phyloP scores from a whole-genome alignment of 2,888 invertebrate genomes.

The Ophraella communa region DNA sequence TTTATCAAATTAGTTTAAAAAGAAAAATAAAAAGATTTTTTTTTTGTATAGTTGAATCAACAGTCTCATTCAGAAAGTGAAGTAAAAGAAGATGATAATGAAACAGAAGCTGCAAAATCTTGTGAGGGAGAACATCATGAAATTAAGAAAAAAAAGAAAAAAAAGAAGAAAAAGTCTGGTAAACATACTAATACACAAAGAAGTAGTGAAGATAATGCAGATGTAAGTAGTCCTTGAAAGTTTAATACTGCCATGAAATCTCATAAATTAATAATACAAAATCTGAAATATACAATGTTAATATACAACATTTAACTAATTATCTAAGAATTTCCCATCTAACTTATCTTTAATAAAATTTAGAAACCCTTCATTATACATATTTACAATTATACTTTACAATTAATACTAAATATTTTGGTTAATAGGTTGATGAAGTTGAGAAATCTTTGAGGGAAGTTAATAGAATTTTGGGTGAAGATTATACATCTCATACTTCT shows the following conservation, averaged over 20 bases:
- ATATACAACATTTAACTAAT: not conserved
- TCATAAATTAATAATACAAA: constrained; percentile 23
- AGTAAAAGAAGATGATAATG: constrained; percentile 72
- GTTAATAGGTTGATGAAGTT: constrained; percentile 67
- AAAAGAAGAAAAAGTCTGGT: constrained; percentile 69
- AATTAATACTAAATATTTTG: no score
- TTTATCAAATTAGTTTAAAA: not conserved
- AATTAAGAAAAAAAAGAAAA: constrained; percentile 64
- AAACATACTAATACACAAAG: constrained; percentile 62
- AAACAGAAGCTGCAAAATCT: constrained; percentile 67
- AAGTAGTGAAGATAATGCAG: constrained; percentile 71
- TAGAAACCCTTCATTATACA: no score
- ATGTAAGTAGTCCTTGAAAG: no score
- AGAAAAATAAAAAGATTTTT: constrained; percentile 1
- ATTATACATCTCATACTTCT: constrained; percentile 46
- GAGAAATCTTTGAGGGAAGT: constrained; percentile 72
- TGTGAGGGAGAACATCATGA: constrained; percentile 60
- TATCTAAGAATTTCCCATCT: no score
- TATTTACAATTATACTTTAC: no score
- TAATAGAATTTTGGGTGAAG: constrained; percentile 70
- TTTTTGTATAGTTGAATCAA: constrained; percentile 66
- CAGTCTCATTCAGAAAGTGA: constrained; percentile 73
- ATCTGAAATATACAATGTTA: no score
- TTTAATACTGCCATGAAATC: no score
- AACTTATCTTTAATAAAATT: no score